Evolutionary conservation across 2,888 invertebrate genomes (phyloP).

Genomic region (Agelastica alni): DNA sequence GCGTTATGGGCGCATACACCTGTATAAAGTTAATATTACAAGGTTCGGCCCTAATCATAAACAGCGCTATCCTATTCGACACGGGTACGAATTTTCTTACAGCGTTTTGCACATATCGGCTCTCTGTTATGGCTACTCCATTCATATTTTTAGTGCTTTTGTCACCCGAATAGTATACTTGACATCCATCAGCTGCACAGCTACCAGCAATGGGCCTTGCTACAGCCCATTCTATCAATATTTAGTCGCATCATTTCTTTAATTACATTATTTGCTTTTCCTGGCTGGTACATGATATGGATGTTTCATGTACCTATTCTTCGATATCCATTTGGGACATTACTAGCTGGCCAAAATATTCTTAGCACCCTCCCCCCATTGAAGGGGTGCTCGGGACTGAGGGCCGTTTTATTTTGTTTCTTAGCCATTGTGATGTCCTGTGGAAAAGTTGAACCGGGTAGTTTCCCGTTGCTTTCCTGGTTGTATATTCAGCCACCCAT

Average conservation of each 20-base stretch:
- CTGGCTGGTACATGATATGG: too few species aligned
- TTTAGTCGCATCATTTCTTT: too few species aligned
- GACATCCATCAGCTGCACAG: too few species aligned
- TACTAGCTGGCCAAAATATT: neutral
- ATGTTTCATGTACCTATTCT: neutral
- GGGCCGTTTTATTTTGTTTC: neutral
- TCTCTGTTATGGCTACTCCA: neutral
- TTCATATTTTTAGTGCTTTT: neutral
- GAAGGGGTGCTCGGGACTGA: neutral
- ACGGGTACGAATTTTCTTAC: neutral
- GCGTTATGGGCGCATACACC: neutral
- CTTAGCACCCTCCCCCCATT: neutral
- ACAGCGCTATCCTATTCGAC: neutral
- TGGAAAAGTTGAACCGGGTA: too few species aligned
- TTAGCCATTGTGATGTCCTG: neutral
- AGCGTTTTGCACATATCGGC: neutral
- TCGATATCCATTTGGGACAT: neutral
- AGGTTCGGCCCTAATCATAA: neutral
- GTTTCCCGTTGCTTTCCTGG: too few species aligned
- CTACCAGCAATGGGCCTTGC: too few species aligned
- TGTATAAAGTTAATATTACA: neutral
- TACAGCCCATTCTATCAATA: too few species aligned
- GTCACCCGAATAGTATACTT: too few species aligned
- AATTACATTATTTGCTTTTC: too few species aligned
- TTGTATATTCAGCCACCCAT: too few species aligned